These are phyloP conservation scores for Pluvialis apricaria DNA, from an alignment of 2,113 vertebrate species.

Conservation along the genomic window DNA sequence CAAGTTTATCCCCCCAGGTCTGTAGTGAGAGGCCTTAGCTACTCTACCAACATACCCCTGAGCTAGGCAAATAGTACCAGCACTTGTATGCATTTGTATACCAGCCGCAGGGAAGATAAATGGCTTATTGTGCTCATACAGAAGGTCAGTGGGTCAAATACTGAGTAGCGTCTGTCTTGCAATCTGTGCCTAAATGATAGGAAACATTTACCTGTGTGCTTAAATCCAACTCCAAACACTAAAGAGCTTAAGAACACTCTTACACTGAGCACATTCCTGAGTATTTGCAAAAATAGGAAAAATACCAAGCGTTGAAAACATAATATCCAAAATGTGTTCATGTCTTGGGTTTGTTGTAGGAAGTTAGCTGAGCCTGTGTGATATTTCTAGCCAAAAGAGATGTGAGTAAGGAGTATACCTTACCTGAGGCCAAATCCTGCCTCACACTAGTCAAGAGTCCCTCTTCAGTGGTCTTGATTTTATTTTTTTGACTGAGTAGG, in stretches of 20 bases:
- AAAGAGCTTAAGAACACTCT: background rate
- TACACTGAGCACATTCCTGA: conserved; percentile 3
- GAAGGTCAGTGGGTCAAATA: conserved; percentile 40
- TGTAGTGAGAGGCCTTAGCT: background rate
- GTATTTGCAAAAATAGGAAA: conserved; percentile 38
- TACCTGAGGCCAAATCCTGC: background rate
- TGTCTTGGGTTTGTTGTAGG: background rate
- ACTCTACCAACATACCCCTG: background rate
- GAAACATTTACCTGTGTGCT: conserved; percentile 14
- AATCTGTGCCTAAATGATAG: conserved; percentile 15
- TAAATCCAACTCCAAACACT: conserved; percentile 8
- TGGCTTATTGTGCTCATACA: conserved; percentile 9
- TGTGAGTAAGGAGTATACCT: background rate
- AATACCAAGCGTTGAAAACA: background rate
- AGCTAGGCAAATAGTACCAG: background rate
- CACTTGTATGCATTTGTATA: background rate
- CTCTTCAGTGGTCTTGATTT: background rate
- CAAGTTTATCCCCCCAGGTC: background rate
- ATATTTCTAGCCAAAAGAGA: background rate
- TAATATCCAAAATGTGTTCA: background rate
- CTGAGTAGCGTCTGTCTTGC: conserved; percentile 6
- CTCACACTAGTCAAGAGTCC: background rate
- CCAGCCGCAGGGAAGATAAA: conserved; percentile 2
- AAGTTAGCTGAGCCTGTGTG: background rate
- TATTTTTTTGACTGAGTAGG: background rate